phyloP scores from a whole-genome alignment of 1,140 invertebrate species.

The Asobara japonica region DNA sequence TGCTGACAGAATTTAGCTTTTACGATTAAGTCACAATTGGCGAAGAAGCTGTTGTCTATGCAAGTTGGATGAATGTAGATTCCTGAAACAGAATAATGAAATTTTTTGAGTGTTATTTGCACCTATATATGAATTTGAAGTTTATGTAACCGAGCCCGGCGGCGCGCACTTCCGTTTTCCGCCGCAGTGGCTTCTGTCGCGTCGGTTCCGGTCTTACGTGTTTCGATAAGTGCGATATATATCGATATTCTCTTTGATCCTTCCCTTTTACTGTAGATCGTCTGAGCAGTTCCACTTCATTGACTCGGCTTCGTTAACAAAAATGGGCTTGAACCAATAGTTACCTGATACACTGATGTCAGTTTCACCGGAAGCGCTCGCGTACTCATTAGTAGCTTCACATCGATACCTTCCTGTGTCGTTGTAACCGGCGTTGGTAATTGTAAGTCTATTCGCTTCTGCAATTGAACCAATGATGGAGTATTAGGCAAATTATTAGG shows the following conservation, averaged over 20 bases:
- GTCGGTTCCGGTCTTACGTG: no score
- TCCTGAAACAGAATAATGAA: slow-evolving; percentile 65
- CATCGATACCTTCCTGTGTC: slow-evolving; percentile 85
- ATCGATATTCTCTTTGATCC: no score
- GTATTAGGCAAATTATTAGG: background rate
- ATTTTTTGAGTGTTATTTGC: background rate
- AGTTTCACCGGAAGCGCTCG: slow-evolving; percentile 70
- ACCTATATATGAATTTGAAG: background rate
- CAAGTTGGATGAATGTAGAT: slow-evolving; percentile 80
- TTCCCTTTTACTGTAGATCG: no score
- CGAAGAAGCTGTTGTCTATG: slow-evolving; percentile 88
- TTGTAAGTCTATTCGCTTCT: slow-evolving; percentile 76
- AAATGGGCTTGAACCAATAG: slow-evolving; percentile 11
- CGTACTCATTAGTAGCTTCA: slow-evolving; percentile 78
- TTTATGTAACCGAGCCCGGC: no score
- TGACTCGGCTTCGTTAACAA: background rate
- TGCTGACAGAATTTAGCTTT: slow-evolving; percentile 84
- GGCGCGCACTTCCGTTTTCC: no score
- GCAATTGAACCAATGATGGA: slow-evolving; percentile 43
- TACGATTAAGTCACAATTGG: slow-evolving; percentile 89
- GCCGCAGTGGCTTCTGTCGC: no score
- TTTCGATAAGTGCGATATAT: no score
- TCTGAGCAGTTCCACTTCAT: no score
- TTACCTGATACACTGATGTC: slow-evolving; percentile 78
- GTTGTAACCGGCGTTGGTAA: slow-evolving; percentile 70